Conservation (phyloP, 2,797 vertebrate species). For the Bufotes viridis region DNA sequence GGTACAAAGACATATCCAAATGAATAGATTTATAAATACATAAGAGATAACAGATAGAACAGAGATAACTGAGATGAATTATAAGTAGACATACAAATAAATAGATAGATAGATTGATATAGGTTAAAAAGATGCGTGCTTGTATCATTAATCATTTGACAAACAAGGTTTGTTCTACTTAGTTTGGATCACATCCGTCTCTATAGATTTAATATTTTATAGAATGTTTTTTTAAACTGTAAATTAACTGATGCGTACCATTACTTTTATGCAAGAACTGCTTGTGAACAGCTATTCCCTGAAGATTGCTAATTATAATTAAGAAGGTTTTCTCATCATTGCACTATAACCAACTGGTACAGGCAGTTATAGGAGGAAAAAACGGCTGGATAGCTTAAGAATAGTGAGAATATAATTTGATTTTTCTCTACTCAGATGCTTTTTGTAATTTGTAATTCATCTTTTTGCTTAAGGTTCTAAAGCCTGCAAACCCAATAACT, state of each 20-base stretch:
- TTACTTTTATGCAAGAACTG: constrained; percentile 59
- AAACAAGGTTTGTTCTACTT: constrained; percentile 57
- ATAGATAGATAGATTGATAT: too few species aligned
- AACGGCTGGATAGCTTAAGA: constrained; percentile 66
- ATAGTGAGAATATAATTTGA: constrained; percentile 75
- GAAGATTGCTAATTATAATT: constrained; percentile 73
- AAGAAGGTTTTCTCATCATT: constrained; percentile 66
- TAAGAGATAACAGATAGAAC: background rate
- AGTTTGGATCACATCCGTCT: constrained; percentile 62
- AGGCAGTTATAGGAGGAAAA: constrained; percentile 56
- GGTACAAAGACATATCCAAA: background rate
- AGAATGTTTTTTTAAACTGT: constrained; percentile 64
- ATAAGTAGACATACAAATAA: background rate
- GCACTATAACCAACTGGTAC: constrained; percentile 64
- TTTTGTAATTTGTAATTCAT: constrained; percentile 86
- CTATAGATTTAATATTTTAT: constrained; percentile 61
- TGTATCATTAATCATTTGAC: constrained; percentile 9
- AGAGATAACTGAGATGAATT: background rate
- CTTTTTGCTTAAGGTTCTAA: constrained; percentile 92
- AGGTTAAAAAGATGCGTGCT: background rate
- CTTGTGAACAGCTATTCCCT: constrained; percentile 60
- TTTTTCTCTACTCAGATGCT: constrained; percentile 75
- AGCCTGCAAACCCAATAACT: constrained; percentile 84
- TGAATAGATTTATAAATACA: background rate
- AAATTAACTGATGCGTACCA: constrained; percentile 70